Evolutionary conservation across 1,140 invertebrate genomes (phyloP), one percentile per base, ranked within the genome.

Genomic region (Mylabris phalerata): DNA sequence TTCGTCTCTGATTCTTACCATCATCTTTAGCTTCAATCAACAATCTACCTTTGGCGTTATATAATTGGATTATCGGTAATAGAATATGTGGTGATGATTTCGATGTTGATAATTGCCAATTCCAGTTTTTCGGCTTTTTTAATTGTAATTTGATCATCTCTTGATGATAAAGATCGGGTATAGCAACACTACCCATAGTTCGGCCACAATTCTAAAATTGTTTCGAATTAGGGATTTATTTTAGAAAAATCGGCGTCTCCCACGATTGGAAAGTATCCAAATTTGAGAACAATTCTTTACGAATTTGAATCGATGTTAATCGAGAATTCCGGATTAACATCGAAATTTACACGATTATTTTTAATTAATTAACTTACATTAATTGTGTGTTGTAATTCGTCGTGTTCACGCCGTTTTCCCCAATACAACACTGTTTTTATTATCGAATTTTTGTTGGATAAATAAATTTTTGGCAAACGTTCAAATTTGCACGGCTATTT

Each of bases 61-160:
- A 79, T 0, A 80, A 64, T 45, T 78, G 64, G 7, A 80, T 79
- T 0, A 73, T 71, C 1, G 78, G 78, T 50, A 80, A 62, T 9
- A 70, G 64, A 24, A 80, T 78, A 55, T 78, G 74, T 13, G 75
- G 74, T 41, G 77, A 78, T 24, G 78, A 78, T 50, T 77, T 75
- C 4, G 78, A 79, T 3, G 78, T 79, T 13, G 72, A 75, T 55
- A 80, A 57, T 67, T 79, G 75, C 78, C 78, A 80, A 57, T 78
- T 77, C 78, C 78, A 80, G 57, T 70, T 68, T 52, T 74, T 71
- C 0, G 78, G 78, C 55, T 79, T 80, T 45, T 70, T 73, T 39
- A 80, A 61, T 59, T 78, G 69, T 5, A 80, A 62, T 24, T 72
- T 71, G 0, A 80, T 72, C 19, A 70, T 64, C 40, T 74, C 69